Base-by-base conservation (phyloP, 2,113 vertebrate species). In the Sciurus niger region DNA sequence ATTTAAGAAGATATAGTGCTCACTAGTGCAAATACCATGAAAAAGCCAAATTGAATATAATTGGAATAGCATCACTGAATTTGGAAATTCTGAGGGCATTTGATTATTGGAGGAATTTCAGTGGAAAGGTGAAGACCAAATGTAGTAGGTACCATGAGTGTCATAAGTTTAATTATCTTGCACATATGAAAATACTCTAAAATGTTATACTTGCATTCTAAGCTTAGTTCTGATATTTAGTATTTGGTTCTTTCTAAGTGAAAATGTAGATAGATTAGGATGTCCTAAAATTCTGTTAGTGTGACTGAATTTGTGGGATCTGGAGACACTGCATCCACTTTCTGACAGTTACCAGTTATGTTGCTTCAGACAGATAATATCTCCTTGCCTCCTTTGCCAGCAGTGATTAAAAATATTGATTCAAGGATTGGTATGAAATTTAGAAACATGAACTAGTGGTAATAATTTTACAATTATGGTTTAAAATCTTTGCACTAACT, bases 81-180 rank as follows among this genome's bases (percentile, higher is more conserved):
- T 58, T 70, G 46, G 46, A 77, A 87, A 94, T 82, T 22, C 13
- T 72, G 73, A 82, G 32, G 17, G 5, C 11, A 30, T 32, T 55
- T 74, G 32, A 17, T 84, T 43, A 32, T 13, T 37, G 68, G 18
- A 84, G 40, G 37, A 84, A 60, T 68, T 90, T 77, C 32, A 12
- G 3, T 37, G 8, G 30, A 28, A 79, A 53, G 1, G 11, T 40
- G 7, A 51, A 74, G 13, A 60, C 4, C 18, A 14, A 74, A n/a
- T 8, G 13, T 3, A 22, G 3, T 55, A 7, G 9, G 0, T 12
- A 51, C 1, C 1, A 34, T 5, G 2, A 40, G 3, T 46, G 67
- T 10, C 51, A 8, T 16, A 32, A 37, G 0, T n/a, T 80, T 73
- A 55, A 53, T 74, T 80, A 13, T 63, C 43, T 17, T 73, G 3